Percentiles rank a stretch among this genome's conserved stretches.
These are phyloP conservation scores for Callosobruchus maculatus DNA, from an alignment of 2,888 invertebrate genomes.

Conservation along the genomic window DNA sequence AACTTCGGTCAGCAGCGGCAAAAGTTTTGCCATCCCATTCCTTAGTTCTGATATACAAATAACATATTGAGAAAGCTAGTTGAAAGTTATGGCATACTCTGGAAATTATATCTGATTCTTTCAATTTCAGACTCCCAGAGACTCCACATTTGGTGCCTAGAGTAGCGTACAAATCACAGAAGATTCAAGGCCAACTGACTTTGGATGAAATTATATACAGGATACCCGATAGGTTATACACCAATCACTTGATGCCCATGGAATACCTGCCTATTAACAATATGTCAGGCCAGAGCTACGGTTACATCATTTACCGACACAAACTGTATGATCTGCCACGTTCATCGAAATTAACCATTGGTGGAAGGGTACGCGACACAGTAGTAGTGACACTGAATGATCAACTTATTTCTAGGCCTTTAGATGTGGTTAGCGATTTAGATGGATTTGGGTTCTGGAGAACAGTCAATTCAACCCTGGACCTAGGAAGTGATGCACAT, in stretches of 20 bases:
- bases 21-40: too few species aligned
- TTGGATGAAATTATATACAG: slow-evolving; percentile 27
- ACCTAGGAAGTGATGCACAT: slow-evolving; percentile 26
- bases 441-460: slow-evolving; percentile 51
- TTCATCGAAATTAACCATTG: slow-evolving; percentile 38
- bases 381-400: slow-evolving; percentile 51
- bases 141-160: slow-evolving; percentile 70
- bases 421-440: slow-evolving; percentile 39
- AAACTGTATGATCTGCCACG: slow-evolving; percentile 30
- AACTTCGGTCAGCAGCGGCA: too few species aligned
- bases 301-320: too few species aligned
- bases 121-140: slow-evolving; percentile 44
- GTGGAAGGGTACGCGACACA: slow-evolving; percentile 49
- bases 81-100: too few species aligned
- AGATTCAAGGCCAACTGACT: slow-evolving; percentile 39
- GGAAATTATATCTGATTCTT: not conserved
- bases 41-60: too few species aligned
- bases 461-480: slow-evolving; percentile 33
- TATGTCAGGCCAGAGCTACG: slow-evolving; percentile 54
- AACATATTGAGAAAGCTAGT: too few species aligned
- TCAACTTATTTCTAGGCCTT: slow-evolving; percentile 38
- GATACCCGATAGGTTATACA: slow-evolving; percentile 6
- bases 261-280: slow-evolving; percentile 43
- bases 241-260: slow-evolving; percentile 31
- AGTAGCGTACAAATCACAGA: slow-evolving; percentile 78